Evolutionary conservation across 2,113 vertebrate species (phyloP), one percentile per base, ranked within the genome.

Genomic region (Caracal caracal): DNA sequence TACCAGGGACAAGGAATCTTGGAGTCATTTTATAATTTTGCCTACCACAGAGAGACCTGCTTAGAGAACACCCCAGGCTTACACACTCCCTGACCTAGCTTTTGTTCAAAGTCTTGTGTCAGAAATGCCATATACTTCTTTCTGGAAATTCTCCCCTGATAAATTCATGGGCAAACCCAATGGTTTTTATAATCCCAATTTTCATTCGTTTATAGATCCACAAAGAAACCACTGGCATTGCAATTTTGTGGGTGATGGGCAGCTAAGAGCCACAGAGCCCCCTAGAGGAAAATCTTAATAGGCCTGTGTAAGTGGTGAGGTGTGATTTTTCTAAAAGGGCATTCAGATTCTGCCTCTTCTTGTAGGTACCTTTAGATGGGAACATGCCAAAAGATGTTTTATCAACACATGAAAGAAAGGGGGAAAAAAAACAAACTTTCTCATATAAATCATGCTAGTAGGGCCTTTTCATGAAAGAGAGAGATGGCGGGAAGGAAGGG

Each of bases 251-350:
- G 75, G 95, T 75, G 47, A 70, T 68, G 93, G 89, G 68, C 91
- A 94, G n/a, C 28, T 40, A 33, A 40, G 63, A 90, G 28, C 53
- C 79, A 92, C 70, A 4, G 0, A 79, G 40, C 59, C 76, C 89
- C 93, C 92, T 73, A 87, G 75, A 90, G 66, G 19, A 40, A 28
- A 6, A 0, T 49, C 92, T 95, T 94, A 96, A 97, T 6, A 68
- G 89, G 75, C 73, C 79, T 84, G 76, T 93, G 65, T 47, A 97
- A 95, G 92, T 47, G n/a, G 71, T 94, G 92, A 91, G 78, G 59
- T 78, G 68, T 94, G 68, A 97, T 92, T 97, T 97, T 97, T 98
- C 88, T 78, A 97, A 94, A 97, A 97, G 83, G 26, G 17, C 59
- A 78, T 43, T 40, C 59, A 92, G 85, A 79, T 78, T 33, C 84